phyloP scores from a whole-genome alignment of 2,113 vertebrate species.

The Lota lota region DNA sequence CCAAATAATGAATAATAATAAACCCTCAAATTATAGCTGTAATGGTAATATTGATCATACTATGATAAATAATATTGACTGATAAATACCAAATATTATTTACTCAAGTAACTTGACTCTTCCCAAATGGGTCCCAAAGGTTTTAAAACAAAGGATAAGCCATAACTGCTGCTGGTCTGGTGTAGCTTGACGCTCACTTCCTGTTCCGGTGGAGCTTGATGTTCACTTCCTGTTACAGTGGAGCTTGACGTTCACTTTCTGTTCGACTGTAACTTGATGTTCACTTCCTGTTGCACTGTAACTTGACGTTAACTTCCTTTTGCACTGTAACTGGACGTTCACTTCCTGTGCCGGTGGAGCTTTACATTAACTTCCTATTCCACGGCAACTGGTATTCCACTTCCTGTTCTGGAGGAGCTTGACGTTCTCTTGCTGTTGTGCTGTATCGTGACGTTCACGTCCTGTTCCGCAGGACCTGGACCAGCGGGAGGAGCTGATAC shows the following conservation, averaged over 20 bases:
- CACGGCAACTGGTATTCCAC: neutral
- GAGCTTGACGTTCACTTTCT: constrained; percentile 2
- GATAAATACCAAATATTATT: neutral
- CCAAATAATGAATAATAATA: too few relatives aligned
- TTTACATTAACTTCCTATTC: constrained; percentile 1
- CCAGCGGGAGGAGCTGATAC: constrained; percentile 80
- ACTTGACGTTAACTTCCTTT: constrained; percentile 4
- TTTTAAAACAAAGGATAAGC: constrained; percentile 30
- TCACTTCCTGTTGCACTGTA: neutral
- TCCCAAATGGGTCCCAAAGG: constrained; percentile 38
- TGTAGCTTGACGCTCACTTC: neutral
- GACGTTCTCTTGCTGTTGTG: neutral
- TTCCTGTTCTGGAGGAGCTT: neutral
- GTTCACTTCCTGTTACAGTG: neutral
- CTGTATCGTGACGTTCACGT: neutral
- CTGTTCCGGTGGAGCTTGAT: constrained; percentile 5
- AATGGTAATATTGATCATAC: neutral
- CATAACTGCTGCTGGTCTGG: neutral
- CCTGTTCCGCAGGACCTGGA: constrained; percentile 74
- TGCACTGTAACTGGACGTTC: neutral
- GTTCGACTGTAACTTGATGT: neutral
- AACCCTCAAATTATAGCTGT: too few relatives aligned
- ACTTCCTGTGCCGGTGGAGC: neutral
- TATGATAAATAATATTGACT: neutral
- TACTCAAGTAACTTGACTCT: neutral